Evolutionary conservation across 2,888 invertebrate species (phyloP).

Genomic region (Amphiduros pacificus): DNA sequence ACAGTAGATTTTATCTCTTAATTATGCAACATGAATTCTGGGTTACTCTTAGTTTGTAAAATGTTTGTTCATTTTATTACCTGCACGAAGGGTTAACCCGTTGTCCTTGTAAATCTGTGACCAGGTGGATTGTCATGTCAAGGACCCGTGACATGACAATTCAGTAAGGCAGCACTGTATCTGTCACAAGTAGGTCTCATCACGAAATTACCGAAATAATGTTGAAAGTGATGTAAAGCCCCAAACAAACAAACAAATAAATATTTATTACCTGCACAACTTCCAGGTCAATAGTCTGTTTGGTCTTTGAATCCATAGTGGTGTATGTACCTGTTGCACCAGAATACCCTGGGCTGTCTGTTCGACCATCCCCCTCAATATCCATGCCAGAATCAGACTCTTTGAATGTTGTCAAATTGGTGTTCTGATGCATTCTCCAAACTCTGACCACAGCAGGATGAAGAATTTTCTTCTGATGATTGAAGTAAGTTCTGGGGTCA

Average conservation of each 20-base stretch:
- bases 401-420: neutral
- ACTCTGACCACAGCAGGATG: neutral
- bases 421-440: neutral
- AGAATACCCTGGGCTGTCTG: constrained; percentile 2
- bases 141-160: no score
- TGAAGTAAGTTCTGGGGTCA: neutral
- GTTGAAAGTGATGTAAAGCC: no score
- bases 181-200: no score
- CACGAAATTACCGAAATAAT: no score
- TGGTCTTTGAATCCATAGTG: neutral
- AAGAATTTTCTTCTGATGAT: neutral
- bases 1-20: neutral
- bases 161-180: no score
- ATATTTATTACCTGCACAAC: no score
- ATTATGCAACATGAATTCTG: neutral
- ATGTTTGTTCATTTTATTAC: neutral
- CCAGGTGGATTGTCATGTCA: no score
- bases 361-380: neutral
- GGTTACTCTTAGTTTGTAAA: neutral
- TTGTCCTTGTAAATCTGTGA: no score
- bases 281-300: neutral
- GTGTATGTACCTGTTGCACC: constrained; percentile 2
- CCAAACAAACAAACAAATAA: no score
- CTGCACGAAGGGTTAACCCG: no score
- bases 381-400: neutral